Evolutionary conservation across 2,888 invertebrate genomes (phyloP).

Genomic region (Xanthia togata): DNA sequence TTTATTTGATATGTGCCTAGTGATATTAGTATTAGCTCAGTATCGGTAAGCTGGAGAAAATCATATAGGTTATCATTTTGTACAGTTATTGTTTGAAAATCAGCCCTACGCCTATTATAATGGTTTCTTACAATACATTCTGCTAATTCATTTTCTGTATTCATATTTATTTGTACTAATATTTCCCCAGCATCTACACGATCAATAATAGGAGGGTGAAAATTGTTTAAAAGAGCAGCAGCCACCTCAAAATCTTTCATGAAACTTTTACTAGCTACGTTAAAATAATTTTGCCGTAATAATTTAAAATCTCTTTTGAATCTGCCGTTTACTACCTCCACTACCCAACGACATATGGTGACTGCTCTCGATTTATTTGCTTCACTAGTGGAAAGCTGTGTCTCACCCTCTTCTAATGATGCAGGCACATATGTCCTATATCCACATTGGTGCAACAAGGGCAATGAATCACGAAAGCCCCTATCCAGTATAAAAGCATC

Average conservation of each 20-base stretch:
- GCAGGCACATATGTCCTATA: conserved; percentile 22
- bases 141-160: conserved; percentile 8
- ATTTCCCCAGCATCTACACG: conserved; percentile 9
- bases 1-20: conserved; percentile 18
- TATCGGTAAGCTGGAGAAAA: conserved; percentile 16
- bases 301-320: conserved; percentile 48
- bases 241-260: conserved; percentile 30
- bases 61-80: background rate
- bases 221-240: conserved; percentile 19
- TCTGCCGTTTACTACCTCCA: conserved; percentile 30
- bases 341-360: conserved; percentile 41
- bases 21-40: background rate
- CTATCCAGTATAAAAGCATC: conserved; percentile 7
- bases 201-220: conserved; percentile 9
- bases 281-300: conserved; percentile 46
- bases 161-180: conserved; percentile 2
- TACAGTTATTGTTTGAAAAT: background rate
- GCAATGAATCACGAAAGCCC: background rate
- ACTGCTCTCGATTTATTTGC: conserved; percentile 46
- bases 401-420: conserved; percentile 29
- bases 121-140: background rate
- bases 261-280: conserved; percentile 19
- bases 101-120: conserved; percentile 4
- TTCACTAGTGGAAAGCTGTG: conserved; percentile 33
- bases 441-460: conserved; percentile 24